These are phyloP conservation scores for Crocuta crocuta DNA, from an alignment of 2,113 vertebrate species.

Conservation along the genomic window DNA sequence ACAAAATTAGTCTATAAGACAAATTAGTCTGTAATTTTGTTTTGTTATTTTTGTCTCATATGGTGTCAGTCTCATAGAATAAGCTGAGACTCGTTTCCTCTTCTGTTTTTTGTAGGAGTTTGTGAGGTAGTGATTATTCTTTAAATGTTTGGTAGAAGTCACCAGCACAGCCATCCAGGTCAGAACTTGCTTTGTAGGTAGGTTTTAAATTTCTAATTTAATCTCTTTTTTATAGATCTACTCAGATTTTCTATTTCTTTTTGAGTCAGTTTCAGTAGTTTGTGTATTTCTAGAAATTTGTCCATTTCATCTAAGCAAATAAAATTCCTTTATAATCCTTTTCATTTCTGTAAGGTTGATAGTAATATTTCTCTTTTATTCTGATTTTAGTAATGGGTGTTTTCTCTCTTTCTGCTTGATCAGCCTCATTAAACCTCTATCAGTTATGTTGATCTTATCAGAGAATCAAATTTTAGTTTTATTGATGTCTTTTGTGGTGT, in stretches of 20 bases:
- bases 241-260: neutral
- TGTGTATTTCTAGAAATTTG: neutral
- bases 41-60: neutral
- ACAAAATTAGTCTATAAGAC: neutral
- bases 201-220: neutral
- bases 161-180: neutral
- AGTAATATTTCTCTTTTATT: neutral
- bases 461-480: neutral
- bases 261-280: neutral
- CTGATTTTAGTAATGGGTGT: neutral
- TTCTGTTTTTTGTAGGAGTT: slow-evolving; percentile 2
- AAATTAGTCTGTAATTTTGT: neutral
- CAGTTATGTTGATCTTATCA: neutral
- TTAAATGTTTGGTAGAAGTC: neutral
- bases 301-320: neutral
- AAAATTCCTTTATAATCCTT: neutral
- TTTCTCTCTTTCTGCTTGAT: neutral
- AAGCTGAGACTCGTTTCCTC: neutral
- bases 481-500: neutral
- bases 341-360: neutral
- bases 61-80: neutral
- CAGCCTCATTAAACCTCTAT: neutral
- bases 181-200: neutral
- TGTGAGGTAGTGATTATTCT: neutral
- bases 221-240: neutral